A percentile compares a stretch with the other conserved stretches of the same genome.
Conservation (phyloP, 2,113 vertebrate species). For the Oreochromis niloticus region DNA sequence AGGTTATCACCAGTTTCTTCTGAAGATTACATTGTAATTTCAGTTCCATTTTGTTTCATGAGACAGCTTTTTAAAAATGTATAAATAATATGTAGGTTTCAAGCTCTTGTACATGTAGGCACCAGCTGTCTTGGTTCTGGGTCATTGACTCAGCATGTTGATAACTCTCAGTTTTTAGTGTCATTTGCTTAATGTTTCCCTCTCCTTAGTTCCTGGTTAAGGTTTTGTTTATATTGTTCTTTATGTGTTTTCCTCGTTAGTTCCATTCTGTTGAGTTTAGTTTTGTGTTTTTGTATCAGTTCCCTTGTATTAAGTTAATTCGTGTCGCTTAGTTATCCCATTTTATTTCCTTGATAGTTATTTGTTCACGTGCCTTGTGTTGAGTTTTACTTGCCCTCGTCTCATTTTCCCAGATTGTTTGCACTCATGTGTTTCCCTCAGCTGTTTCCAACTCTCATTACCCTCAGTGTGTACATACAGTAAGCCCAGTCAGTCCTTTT, state of each 20-base stretch:
- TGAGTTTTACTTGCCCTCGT: not conserved
- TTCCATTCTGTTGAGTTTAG: not conserved
- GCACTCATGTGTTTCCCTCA: not conserved
- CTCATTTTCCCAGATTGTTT: not conserved
- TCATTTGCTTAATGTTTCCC: not conserved
- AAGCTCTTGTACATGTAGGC: not conserved
- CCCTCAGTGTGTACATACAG: not conserved
- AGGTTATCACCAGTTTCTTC: not conserved
- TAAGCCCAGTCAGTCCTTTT: not conserved
- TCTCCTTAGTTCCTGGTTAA: not conserved
- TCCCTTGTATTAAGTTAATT: not conserved
- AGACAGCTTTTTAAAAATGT: not conserved
- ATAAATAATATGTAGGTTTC: not conserved
- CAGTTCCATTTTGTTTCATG: not conserved
- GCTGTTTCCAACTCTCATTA: not conserved
- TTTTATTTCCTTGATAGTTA: not conserved
- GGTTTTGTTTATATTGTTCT: not conserved
- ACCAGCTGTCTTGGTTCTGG: not conserved
- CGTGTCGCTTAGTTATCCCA: not conserved
- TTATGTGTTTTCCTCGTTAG: too few relatives aligned
- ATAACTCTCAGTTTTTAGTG: fast-evolving
- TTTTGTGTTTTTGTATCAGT: not conserved
- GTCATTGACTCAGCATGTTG: not conserved
- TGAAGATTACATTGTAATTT: not conserved
- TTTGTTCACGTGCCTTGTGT: fast-evolving